phyloP scores from a whole-genome alignment of 2,113 vertebrate genomes.

The Octodon degus region DNA sequence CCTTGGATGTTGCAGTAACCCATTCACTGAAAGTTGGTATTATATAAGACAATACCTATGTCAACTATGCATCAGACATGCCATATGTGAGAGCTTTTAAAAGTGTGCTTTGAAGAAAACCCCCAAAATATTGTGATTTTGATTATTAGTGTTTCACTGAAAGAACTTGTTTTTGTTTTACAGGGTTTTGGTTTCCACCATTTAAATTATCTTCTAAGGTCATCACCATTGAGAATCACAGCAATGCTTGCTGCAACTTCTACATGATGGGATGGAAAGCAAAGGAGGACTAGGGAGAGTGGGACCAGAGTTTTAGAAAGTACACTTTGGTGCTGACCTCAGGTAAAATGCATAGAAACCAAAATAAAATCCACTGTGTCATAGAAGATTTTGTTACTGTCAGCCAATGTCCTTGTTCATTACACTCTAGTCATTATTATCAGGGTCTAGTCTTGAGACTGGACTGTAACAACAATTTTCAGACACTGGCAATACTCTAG shows the following conservation, averaged over 20 bases:
- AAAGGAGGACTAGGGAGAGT: not conserved
- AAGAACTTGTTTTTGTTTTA: not conserved
- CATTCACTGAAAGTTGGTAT: slow-evolving; percentile 26
- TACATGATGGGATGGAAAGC: not conserved
- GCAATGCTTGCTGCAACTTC: not conserved
- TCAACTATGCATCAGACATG: slow-evolving; percentile 20
- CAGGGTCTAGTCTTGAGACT: not conserved
- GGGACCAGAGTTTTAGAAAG: not conserved
- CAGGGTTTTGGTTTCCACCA: not conserved
- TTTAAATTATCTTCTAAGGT: not conserved
- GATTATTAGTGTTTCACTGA: slow-evolving; percentile 14
- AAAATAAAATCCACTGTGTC: not conserved
- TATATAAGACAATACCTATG: not conserved
- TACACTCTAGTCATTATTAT: not conserved
- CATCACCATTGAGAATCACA: not conserved
- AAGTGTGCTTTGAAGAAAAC: not conserved
- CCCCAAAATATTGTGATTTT: not conserved
- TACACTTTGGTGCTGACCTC: not conserved
- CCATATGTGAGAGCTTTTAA: not conserved
- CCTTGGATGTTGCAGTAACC: not conserved
- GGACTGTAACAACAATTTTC: not conserved
- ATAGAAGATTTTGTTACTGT: not conserved
- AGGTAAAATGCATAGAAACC: not conserved
- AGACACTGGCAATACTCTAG: not conserved
- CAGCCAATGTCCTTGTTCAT: not conserved